These are phyloP conservation scores for Leptonema lineaticorne DNA, from an alignment of 1,140 invertebrate genomes.

Conservation along the genomic window DNA sequence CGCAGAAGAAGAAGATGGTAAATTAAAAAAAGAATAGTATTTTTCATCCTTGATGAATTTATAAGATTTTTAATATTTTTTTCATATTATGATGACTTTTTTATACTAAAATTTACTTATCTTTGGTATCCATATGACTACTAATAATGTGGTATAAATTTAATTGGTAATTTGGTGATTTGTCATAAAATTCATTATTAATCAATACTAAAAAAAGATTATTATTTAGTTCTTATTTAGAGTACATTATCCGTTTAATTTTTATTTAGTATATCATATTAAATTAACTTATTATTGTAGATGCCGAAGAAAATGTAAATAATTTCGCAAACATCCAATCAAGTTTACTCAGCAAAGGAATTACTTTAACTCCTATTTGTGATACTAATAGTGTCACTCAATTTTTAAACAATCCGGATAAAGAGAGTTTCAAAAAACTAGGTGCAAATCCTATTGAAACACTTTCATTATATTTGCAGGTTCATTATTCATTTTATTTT, in stretches of 20 bases:
- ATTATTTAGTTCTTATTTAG: no score
- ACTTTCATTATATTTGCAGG: not conserved
- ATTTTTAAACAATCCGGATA: conserved; percentile 4
- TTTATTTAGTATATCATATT: no score
- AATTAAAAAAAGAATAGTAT: not conserved
- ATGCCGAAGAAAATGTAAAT: not conserved
- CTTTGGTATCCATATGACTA: not conserved
- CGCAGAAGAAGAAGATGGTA: conserved; percentile 1
- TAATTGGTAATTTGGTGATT: no score
- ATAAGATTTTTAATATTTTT: not conserved
- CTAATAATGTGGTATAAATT: no score
- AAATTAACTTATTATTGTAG: no score
- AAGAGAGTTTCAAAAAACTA: conserved; percentile 7
- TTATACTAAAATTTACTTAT: not conserved
- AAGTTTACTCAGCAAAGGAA: not conserved
- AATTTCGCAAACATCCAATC: not conserved
- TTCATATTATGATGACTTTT: not conserved
- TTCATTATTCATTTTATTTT: not conserved
- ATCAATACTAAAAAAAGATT: no score
- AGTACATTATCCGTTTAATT: no score
- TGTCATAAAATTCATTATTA: no score
- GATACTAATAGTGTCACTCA: not conserved
- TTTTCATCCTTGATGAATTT: not conserved
- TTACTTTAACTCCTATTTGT: not conserved
- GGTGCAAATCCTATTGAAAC: not conserved